Evolutionary conservation across 1,140 invertebrate species (phyloP), one percentile per base, ranked within the genome.

Genomic region (Drosophila oshimai): DNA sequence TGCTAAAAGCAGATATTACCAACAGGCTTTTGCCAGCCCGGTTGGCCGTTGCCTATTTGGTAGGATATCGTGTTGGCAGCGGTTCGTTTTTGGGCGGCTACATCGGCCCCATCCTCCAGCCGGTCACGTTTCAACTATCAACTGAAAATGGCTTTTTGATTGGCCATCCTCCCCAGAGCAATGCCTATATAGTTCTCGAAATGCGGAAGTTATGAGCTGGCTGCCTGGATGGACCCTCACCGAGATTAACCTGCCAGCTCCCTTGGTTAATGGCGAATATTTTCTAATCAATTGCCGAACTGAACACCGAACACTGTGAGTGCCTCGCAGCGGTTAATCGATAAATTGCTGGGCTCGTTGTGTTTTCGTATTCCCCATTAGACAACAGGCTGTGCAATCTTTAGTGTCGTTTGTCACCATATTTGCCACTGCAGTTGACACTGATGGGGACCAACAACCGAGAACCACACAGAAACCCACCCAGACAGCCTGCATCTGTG

Each of bases 341-440:
- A 39, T 64, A 49, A 64, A 49, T 39, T 41, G 24, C 7, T 4
- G 7, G 13, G n/a, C 15, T 45, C 2, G 9, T 13, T 12, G 20
- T 36, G 13, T 39, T 15, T n/a, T n/a, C n/a, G 53, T 34, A 42
- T 44, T 29, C 22, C 13, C 53, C 58, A 60, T 60, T 60, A 58
- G 53, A 42, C 53, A 58, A 20, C 37, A 58, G 58, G 15, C 58
- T 60, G 42, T 65, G 42, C 34, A 64, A 62, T 61, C 50, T 70
- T 70, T 70, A 70, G 50, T 70, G 64, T 70, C 65, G 65, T 70
- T 70, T 70, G 50, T 70, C 67, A 70, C 67, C 67, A 70, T 58
- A 70, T 69, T 70, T 70, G 67, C 67, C 67, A 70, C 65, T 58
- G 65, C 67, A 47, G 61, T 47, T 70, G 62, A 37, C 65, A 46